Percentiles rank a stretch among this genome's conserved stretches.
These are phyloP conservation scores for Mesocentrotus franciscanus DNA, from an alignment of 53 echinoderm and acorn worm species.

Conservation along the genomic window DNA sequence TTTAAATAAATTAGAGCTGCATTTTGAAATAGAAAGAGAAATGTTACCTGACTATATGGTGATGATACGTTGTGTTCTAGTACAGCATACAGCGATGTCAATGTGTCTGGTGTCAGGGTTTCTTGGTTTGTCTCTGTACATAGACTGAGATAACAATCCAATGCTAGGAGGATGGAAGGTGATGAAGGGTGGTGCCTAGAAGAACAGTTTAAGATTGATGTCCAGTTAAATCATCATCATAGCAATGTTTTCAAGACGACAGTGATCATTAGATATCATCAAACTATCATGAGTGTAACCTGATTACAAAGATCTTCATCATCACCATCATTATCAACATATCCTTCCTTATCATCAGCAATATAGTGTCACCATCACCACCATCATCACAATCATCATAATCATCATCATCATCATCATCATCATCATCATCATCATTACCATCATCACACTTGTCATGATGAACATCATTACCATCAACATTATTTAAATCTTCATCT, in stretches of 20 bases:
- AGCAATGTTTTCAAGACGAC: neutral
- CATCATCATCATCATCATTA: slow-evolving; percentile 14
- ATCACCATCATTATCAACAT: neutral
- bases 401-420: slow-evolving; percentile 18
- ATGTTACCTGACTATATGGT: slow-evolving; percentile 77
- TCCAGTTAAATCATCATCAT: neutral
- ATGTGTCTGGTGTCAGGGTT: slow-evolving; percentile 43
- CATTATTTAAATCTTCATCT: neutral
- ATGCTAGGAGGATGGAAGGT: slow-evolving; percentile 68
- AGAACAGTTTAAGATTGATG: neutral
- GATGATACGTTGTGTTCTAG: slow-evolving; percentile 83
- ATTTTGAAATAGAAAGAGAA: too few relatives aligned
- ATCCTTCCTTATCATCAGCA: neutral
- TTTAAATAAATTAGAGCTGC: too few relatives aligned
- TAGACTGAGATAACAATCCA: slow-evolving; percentile 72
- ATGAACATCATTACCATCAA: neutral
- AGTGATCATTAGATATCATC: neutral
- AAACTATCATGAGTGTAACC: neutral
- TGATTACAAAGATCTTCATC: neutral
- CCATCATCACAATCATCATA: neutral
- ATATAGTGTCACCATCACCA: neutral
- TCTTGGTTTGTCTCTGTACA: neutral
- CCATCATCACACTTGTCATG: neutral
- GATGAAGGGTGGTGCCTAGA: slow-evolving; percentile 71
- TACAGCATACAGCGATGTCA: slow-evolving; percentile 66